Base-by-base conservation (phyloP, 2,888 invertebrate genomes). In the Cephus pulcher region DNA sequence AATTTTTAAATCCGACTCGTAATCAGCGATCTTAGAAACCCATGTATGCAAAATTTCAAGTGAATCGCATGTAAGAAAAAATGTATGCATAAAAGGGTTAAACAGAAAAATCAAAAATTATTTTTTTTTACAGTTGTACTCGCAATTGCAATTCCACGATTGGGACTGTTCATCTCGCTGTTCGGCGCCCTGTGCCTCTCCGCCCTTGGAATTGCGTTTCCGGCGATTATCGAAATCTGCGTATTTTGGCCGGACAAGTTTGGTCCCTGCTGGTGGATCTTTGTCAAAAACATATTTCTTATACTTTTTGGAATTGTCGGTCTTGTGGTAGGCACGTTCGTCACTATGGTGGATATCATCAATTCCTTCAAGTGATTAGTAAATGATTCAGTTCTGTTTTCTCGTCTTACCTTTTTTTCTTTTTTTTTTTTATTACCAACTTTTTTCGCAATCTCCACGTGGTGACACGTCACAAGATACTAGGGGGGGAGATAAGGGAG, bases 181-280 rank as follows among this genome's bases (percentile, higher is more conserved):
- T 95, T 96, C 80, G 96, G 96, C 56, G 95, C 96, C 1, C 93
- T 96, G 74, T 95, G 95, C 82, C 92, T 95, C 80, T 95, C 96
- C 6, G 95, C 95, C 3, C 92, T 96, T 75, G 96, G 96, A 12
- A 93, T 96, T 69, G 94, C 95, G 3, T 96, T 96, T 88, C 96
- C 96, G 34, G 95, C 96, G 1, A 93, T 95, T 40, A 95, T 96
- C 85, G 95, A 96, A 86, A 93, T 95, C 71, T 95, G 96, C 87
- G 95, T 95, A 0, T 93, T 94, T 80, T 96, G 95, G 94, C 94
- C 95, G 0, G 92, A 94, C 84, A 92, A 93, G 34, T 91, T 93
- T n/a, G 94, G 94, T 1, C 92, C 92, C 75, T 89, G 86, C 81
- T 91, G 90, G 75, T 84, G 91, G 82, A 89, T 92, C 40, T 85